Percentiles rank a stretch among this genome's conserved stretches.
Conservation (phyloP, 2,113 vertebrate species). For the Agelaius tricolor region DNA sequence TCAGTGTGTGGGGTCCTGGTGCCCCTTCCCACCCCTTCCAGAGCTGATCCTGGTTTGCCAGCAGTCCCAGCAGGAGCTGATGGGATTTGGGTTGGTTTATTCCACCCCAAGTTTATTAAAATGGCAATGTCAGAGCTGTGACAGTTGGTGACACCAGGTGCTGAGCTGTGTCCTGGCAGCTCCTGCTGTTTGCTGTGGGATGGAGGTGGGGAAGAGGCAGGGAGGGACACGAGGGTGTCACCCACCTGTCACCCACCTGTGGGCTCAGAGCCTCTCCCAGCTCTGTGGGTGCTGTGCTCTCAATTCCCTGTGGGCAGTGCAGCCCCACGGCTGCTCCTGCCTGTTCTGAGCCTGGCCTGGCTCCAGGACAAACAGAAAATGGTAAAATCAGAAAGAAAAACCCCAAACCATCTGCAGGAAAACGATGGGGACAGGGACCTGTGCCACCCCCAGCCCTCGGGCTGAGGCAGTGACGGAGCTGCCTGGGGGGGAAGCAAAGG, state of each 20-base stretch:
- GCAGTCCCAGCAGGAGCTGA: fast-evolving
- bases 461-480: fast-evolving
- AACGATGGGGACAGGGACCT: not conserved
- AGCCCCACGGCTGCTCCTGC: fast-evolving
- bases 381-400: not conserved
- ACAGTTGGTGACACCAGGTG: fast-evolving
- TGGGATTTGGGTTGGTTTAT: not conserved
- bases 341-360: not conserved
- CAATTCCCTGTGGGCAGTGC: fast-evolving
- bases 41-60: not conserved
- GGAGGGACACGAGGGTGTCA: not conserved
- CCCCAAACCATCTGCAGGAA: not conserved
- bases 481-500: not conserved
- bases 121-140: fast-evolving
- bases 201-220: not conserved
- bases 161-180: fast-evolving
- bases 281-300: not conserved
- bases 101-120: not conserved
- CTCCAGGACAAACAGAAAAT: not conserved
- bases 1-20: not conserved
- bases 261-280: not conserved
- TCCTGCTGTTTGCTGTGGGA: not conserved
- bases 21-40: not conserved
- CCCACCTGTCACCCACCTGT: not conserved
- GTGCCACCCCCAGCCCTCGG: not conserved